phyloP scores from a whole-genome alignment of 2,113 vertebrate genomes.

The Actenoides hombroni region DNA sequence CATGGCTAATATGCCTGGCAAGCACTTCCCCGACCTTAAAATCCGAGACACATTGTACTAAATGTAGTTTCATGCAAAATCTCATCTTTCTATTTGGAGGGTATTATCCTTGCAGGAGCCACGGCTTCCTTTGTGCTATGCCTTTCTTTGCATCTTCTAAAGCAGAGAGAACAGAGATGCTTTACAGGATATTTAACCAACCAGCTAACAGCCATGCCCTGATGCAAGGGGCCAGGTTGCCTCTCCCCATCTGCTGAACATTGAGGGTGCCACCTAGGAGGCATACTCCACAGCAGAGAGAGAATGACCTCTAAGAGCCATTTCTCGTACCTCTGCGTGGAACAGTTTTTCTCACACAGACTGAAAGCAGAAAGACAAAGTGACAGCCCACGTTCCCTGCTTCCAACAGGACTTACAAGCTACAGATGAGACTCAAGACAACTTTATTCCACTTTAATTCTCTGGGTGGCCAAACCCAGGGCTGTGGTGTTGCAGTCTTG shows the following conservation, averaged over 20 bases:
- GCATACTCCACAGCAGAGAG: not conserved
- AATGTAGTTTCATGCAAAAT: not conserved
- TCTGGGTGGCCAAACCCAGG: not conserved
- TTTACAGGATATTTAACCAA: not conserved
- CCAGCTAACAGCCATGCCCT: not conserved
- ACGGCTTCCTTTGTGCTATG: not conserved
- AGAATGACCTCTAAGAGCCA: not conserved
- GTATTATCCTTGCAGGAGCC: not conserved
- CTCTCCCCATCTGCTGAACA: not conserved
- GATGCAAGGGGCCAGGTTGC: not conserved
- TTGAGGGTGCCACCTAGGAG: not conserved
- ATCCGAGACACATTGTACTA: not conserved
- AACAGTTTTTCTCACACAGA: not conserved
- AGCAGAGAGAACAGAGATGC: not conserved
- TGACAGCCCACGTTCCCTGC: not conserved
- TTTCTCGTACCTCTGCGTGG: not conserved
- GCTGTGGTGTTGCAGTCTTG: not conserved
- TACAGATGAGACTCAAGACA: not conserved
- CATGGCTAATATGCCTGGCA: not conserved
- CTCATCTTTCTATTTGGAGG: not conserved
- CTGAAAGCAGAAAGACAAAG: not conserved
- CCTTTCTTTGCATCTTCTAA: not conserved
- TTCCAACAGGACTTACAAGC: not conserved
- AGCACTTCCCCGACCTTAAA: not conserved
- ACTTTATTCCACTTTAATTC: not conserved